Evolutionary conservation across 1,140 invertebrate species (phyloP).

Genomic region (Listronotus bonariensis): DNA sequence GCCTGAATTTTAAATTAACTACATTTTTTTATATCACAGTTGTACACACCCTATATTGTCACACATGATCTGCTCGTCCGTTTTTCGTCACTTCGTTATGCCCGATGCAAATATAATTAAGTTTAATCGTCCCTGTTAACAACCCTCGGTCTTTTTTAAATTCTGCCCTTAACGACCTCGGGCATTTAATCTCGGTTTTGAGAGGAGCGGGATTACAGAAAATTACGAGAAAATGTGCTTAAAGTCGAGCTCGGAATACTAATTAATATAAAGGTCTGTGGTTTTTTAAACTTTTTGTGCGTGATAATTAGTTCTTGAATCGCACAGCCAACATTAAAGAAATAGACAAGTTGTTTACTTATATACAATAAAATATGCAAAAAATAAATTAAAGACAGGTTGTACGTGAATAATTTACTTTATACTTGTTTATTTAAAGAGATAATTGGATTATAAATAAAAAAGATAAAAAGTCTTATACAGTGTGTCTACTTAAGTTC

Average conservation of each 20-base stretch:
- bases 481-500: too few relatives aligned
- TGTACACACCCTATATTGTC: too few relatives aligned
- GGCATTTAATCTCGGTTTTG: conserved; percentile 32
- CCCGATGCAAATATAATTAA: conserved; percentile 37
- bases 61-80: not conserved
- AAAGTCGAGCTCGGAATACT: conserved; percentile 32
- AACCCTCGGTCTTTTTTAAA: conserved; percentile 19
- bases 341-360: too few relatives aligned
- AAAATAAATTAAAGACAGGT: too few relatives aligned
- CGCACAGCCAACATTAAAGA: not conserved
- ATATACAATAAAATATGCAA: too few relatives aligned
- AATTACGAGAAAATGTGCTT: conserved; percentile 39
- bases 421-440: too few relatives aligned
- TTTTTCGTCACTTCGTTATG: conserved; percentile 21
- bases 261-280: conserved; percentile 34
- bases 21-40: too few relatives aligned
- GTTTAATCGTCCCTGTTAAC: conserved; percentile 35
- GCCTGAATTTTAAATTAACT: too few relatives aligned
- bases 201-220: conserved; percentile 31
- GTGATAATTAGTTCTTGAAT: conserved; percentile 5
- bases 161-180: conserved; percentile 28
- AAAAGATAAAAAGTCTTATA: too few relatives aligned
- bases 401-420: too few relatives aligned
- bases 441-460: too few relatives aligned
- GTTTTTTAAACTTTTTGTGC: conserved; percentile 16